Conservation (phyloP, 2,888 invertebrate genomes). For the Norana najaformis region DNA sequence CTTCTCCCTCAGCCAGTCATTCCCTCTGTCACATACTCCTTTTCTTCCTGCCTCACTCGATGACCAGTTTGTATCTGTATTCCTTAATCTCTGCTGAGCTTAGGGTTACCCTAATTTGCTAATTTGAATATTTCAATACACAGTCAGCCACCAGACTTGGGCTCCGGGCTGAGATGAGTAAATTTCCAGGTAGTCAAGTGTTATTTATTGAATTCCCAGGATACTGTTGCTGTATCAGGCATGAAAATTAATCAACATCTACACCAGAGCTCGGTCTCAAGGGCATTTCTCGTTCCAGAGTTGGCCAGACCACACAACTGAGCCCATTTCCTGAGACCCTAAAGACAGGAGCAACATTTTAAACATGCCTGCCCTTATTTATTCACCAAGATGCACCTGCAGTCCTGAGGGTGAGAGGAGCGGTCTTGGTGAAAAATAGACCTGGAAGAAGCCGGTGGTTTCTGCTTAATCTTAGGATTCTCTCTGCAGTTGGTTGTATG, state of each 20-base stretch:
- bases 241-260: not conserved
- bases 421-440: not conserved
- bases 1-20: not conserved
- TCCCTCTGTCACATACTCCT: not conserved
- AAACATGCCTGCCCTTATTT: conserved; percentile 5
- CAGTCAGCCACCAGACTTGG: no score
- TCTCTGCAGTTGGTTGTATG: not conserved
- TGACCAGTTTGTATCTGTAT: not conserved
- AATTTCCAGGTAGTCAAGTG: not conserved
- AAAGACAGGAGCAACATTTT: not conserved
- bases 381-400: not conserved
- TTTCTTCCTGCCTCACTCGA: not conserved
- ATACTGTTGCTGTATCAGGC: not conserved
- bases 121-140: not conserved
- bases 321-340: not conserved
- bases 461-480: not conserved
- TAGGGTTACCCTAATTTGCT: no score
- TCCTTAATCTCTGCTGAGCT: not conserved
- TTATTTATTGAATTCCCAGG: not conserved
- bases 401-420: no score
- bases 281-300: not conserved
- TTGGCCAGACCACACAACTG: not conserved
- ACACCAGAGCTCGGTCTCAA: not conserved
- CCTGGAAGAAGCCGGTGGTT: not conserved
- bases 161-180: no score